phyloP scores from a whole-genome alignment of 2,797 vertebrate species.

The Rhinichthys osculus region DNA sequence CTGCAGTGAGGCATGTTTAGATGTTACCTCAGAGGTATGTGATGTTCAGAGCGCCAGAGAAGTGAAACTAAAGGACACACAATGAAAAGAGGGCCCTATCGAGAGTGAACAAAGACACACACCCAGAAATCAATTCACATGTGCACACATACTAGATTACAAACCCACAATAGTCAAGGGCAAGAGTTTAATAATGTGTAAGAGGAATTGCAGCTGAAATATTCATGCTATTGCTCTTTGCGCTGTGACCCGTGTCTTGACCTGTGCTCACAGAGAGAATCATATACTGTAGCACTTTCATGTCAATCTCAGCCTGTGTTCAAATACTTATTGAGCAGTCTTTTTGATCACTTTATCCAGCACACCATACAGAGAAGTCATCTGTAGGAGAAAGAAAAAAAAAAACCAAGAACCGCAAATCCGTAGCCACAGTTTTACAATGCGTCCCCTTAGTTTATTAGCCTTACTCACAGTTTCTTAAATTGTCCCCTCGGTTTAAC shows the following conservation, averaged over 20 bases:
- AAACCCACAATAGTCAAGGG: not conserved
- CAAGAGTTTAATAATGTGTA: not conserved
- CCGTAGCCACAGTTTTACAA: not conserved
- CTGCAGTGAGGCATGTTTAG: conserved; percentile 16
- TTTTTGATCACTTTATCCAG: conserved; percentile 6
- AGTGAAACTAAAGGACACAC: conserved; percentile 12
- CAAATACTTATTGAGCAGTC: not conserved
- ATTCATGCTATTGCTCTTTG: not conserved
- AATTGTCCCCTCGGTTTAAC: not conserved
- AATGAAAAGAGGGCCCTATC: not conserved
- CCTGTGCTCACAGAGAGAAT: conserved; percentile 1
- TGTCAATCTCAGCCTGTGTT: not conserved
- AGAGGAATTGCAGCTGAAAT: not conserved
- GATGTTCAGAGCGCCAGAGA: conserved; percentile 26
- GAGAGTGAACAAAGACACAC: not conserved
- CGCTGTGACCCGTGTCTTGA: not conserved
- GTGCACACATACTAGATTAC: not conserved
- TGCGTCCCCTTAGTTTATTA: not conserved
- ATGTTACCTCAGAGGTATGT: conserved; percentile 34
- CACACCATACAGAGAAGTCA: not conserved
- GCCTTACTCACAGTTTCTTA: not conserved
- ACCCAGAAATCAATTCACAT: conserved; percentile 15
- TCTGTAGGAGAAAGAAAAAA: not conserved
- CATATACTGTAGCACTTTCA: not conserved
- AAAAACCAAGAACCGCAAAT: not conserved